Percentiles rank a stretch among this genome's conserved stretches.
Conservation (phyloP, 30 jellyfish, hydroid and myxozoan species). For the Haliclystus octoradiatus region DNA sequence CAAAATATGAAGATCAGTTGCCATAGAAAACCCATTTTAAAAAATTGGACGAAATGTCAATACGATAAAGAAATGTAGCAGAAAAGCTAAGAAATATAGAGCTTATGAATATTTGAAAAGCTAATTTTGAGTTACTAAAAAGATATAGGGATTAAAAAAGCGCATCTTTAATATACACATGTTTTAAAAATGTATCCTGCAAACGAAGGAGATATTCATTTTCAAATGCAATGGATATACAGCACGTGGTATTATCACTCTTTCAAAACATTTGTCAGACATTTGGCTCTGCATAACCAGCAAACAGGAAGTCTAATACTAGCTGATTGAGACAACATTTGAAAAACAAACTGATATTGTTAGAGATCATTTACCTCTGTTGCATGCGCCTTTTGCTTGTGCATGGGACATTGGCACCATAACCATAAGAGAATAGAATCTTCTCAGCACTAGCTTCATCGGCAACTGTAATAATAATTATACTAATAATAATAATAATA, state of each 20-base stretch:
- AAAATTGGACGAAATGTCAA: no score
- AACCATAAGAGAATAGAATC: conserved; percentile 67
- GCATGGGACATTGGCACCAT: conserved; percentile 76
- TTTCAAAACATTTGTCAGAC: no score
- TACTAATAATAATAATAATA: no score
- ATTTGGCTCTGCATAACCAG: no score
- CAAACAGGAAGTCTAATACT: no score
- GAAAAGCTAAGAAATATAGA: neutral
- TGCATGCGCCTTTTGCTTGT: conserved; percentile 77
- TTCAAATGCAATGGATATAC: no score
- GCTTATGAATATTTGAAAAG: neutral
- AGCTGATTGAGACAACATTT: no score
- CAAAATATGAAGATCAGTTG: no score
- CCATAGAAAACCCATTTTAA: no score
- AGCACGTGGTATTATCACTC: no score
- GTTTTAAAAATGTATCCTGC: neutral
- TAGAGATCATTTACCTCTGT: conserved; percentile 35
- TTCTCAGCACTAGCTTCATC: conserved; percentile 57
- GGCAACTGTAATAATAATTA: conserved; percentile 19
- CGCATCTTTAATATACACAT: neutral
- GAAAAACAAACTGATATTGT: neutral
- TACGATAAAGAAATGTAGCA: neutral
- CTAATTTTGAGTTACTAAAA: neutral
- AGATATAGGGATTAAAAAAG: neutral
- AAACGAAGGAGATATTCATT: no score